Base-by-base conservation (phyloP, 2,888 invertebrate species). In the Tipula vernalis region DNA sequence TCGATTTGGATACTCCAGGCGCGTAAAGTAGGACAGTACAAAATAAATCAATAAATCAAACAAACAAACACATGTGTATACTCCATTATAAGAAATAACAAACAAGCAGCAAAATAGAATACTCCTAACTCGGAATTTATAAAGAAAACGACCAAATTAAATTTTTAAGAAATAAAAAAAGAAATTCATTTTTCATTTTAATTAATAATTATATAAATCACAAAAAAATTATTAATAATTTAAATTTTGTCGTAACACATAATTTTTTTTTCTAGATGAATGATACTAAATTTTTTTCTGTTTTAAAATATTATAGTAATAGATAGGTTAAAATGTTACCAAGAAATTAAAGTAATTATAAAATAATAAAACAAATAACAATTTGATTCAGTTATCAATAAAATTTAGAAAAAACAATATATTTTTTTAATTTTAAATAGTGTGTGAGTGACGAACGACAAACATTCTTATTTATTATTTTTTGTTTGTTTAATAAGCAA, bases 141-240 rank as follows among this genome's bases (percentile, higher is more conserved):
- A n/a, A n/a, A n/a, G n/a, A 5, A 44, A 10, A 44, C 44, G 5
- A 44, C 0, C 6, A 44, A 44, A 44, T 44, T 3, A 44, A 44
- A 44, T 44, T 44, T 44, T 71, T 28, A 28, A 28, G 71, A 71
- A 71, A 71, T 71, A 71, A 71, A 71, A 51, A 71, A 71, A 71
- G 28, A 71, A 71, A 18, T 18, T 57, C 8, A 71, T 71, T 28
- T 71, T 71, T 71, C 71, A 57, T 71, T 71, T 71, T 71, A 71
- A 71, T 71, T 71, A 71, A 71, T 71, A 71, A 71, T 71, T 71
- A 71, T 71, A 71, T 71, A 71, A 71, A 71, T 71, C 71, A 71
- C 71, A 71, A 71, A 71, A 71, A 71, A 71, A 71, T 71, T 71
- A 71, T 71, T 71, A 71, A 71, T 71, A 71, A 71, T 71, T 18